Conservation (phyloP, 2,113 vertebrate genomes). For the Ammodramus savannarum region DNA sequence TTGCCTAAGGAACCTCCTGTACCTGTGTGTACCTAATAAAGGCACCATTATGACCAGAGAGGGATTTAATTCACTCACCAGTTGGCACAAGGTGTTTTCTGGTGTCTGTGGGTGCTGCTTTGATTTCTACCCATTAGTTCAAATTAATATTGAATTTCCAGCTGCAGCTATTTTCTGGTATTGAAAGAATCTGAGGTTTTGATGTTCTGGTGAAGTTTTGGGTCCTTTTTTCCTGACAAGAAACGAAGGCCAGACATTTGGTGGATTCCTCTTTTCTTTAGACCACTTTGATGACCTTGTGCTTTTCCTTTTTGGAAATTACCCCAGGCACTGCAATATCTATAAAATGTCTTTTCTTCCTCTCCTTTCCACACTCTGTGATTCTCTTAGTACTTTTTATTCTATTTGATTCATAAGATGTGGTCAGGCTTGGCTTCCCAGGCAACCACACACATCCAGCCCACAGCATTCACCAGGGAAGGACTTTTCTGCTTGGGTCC, state of each 20-base stretch:
- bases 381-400: not conserved
- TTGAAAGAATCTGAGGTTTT: not conserved
- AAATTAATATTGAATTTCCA: not conserved
- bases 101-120: not conserved
- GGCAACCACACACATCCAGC: not conserved
- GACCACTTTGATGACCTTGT: not conserved
- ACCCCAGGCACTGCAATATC: not conserved
- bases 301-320: not conserved
- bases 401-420: too few relatives aligned
- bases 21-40: not conserved
- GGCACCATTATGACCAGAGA: not conserved
- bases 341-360: not conserved
- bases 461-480: not conserved
- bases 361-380: not conserved
- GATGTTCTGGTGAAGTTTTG: not conserved
- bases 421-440: not conserved
- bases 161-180: not conserved
- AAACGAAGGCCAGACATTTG: not conserved
- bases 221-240: not conserved
- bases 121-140: not conserved
- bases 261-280: not conserved
- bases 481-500: not conserved
- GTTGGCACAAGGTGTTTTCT: not conserved
- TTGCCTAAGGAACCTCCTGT: rapidly evolving
- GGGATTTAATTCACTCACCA: not conserved